Conservation (phyloP, 2,888 invertebrate genomes). For the Xiphydria camelus region DNA sequence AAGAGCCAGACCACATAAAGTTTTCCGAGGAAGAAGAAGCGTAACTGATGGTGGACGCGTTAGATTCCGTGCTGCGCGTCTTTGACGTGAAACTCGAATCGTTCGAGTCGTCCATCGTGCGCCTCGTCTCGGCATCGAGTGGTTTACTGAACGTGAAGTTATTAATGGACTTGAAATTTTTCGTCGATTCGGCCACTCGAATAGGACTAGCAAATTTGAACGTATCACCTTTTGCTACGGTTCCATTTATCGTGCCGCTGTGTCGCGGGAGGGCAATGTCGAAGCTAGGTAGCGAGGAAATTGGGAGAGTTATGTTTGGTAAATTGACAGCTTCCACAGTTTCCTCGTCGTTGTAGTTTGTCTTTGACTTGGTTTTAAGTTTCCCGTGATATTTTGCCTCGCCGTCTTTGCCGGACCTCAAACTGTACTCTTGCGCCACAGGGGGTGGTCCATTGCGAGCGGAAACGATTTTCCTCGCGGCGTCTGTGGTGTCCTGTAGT, state of each 20-base stretch:
- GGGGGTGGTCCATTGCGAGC: conserved; percentile 38
- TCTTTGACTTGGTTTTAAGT: conserved; percentile 53
- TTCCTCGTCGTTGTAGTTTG: conserved; percentile 51
- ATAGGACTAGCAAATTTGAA: conserved; percentile 59
- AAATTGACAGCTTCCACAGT: conserved; percentile 59
- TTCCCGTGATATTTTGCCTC: conserved; percentile 56
- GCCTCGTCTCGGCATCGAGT: conserved; percentile 45
- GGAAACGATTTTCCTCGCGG: conserved; percentile 66
- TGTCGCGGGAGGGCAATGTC: conserved; percentile 58
- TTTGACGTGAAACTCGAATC: conserved; percentile 20
- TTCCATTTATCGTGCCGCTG: conserved; percentile 23
- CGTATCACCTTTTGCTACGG: conserved; percentile 22
- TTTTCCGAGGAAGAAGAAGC: conserved; percentile 30
- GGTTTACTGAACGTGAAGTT: conserved; percentile 66
- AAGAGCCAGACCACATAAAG: conserved; percentile 47
- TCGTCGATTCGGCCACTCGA: conserved; percentile 54
- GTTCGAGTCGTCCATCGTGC: conserved; percentile 23
- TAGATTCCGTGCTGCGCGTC: conserved; percentile 26
- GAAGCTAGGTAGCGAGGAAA: conserved; percentile 64
- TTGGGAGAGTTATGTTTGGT: conserved; percentile 62
- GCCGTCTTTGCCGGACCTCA: conserved; percentile 41
- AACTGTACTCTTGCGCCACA: conserved; percentile 39
- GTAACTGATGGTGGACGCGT: conserved; percentile 12
- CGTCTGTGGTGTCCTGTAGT: conserved; percentile 65
- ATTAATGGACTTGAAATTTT: conserved; percentile 58